These are phyloP conservation scores for Trichomycterus rosablanca DNA, from an alignment of 2,113 vertebrate species.

Conservation along the genomic window DNA sequence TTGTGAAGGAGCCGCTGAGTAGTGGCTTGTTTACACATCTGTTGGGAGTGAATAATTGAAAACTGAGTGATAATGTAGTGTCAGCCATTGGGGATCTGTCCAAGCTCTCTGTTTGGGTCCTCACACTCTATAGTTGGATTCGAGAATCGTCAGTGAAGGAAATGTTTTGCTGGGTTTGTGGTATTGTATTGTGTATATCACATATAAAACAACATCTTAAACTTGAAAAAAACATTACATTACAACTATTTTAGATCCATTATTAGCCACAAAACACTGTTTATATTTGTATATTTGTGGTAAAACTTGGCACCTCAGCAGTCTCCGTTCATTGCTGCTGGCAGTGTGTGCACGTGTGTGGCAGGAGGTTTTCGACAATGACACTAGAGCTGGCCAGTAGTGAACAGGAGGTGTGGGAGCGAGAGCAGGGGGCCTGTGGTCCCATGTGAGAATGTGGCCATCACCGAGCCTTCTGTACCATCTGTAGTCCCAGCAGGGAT, in stretches of 20 bases:
- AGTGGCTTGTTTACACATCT: constrained; percentile 28
- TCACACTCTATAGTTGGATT: constrained; percentile 17
- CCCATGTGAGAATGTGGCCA: constrained; percentile 73
- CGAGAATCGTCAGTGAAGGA: constrained; percentile 7
- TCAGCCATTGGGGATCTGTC: constrained; percentile 17
- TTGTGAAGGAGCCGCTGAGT: background rate
- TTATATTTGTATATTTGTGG: constrained; percentile 28
- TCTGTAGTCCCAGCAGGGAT: constrained; percentile 68
- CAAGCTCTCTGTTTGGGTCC: background rate
- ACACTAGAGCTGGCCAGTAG: constrained; percentile 45
- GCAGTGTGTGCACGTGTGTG: constrained; percentile 25
- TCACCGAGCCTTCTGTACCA: constrained; percentile 64
- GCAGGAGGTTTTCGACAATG: constrained; percentile 48
- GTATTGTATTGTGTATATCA: background rate
- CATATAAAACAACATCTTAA: background rate
- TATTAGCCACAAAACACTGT: constrained; percentile 28
- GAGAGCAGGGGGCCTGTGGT: constrained; percentile 63
- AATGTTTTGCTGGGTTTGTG: background rate
- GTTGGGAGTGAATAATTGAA: constrained; percentile 32
- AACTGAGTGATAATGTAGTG: constrained; percentile 31
- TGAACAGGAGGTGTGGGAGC: constrained; percentile 55
- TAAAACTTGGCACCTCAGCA: constrained; percentile 35
- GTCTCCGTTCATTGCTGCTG: constrained; percentile 27
- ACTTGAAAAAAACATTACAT: background rate
- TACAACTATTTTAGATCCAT: constrained; percentile 15